Evolutionary conservation across 2,113 vertebrate genomes (phyloP).

Genomic region (Tachysurus fulvidraco): DNA sequence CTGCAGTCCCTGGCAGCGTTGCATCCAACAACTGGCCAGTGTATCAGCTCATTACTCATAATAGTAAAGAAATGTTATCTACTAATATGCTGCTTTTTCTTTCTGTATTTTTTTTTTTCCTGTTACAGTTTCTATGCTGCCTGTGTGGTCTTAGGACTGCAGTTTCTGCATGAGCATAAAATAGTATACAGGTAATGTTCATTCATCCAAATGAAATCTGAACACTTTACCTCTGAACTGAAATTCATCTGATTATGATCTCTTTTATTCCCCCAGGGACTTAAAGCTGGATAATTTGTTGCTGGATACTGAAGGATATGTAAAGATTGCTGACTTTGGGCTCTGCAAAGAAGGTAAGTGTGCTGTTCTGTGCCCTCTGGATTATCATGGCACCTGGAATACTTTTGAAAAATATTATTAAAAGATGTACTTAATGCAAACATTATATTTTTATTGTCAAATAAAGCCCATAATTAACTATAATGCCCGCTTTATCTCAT

Average conservation of each 20-base stretch:
- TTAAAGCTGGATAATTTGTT: slow-evolving; percentile 97
- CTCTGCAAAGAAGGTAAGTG: slow-evolving; percentile 97
- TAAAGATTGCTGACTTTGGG: slow-evolving; percentile 98
- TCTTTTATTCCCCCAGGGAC: slow-evolving; percentile 77
- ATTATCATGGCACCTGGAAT: background rate
- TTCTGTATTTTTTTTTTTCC: background rate
- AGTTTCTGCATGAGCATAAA: slow-evolving; percentile 97
- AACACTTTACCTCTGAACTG: background rate
- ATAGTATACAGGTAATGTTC: slow-evolving; percentile 91
- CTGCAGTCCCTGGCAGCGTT: background rate
- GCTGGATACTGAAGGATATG: slow-evolving; percentile 96
- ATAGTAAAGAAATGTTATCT: background rate
- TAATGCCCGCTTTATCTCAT: background rate
- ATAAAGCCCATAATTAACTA: background rate
- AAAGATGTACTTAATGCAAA: background rate
- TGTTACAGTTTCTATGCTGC: slow-evolving; percentile 91
- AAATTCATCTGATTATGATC: slow-evolving; percentile 11
- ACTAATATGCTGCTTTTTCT: background rate
- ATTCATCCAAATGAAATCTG: background rate
- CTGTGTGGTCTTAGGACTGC: slow-evolving; percentile 94
- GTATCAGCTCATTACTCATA: background rate
- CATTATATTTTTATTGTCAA: background rate
- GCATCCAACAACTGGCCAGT: background rate
- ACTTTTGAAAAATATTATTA: background rate
- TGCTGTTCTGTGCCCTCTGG: background rate